These are phyloP conservation scores for Fundulus diaphanus DNA, from an alignment of 2,797 vertebrate genomes.

Conservation along the genomic window DNA sequence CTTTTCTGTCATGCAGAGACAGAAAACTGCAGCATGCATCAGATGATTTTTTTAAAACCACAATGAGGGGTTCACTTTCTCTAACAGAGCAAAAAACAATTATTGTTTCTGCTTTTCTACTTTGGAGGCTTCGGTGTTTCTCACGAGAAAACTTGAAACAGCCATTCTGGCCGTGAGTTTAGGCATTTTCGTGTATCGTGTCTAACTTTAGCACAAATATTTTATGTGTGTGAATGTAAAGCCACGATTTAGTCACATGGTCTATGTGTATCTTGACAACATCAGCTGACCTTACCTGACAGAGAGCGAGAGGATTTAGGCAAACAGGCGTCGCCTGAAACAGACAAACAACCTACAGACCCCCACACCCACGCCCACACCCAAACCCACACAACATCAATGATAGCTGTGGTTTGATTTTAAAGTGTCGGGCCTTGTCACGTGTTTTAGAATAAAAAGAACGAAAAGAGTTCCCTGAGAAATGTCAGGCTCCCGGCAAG, in stretches of 20 bases:
- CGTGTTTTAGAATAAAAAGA: neutral
- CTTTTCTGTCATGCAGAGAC: constrained; percentile 43
- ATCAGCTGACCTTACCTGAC: neutral
- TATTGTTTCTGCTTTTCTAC: neutral
- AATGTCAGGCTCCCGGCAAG: neutral
- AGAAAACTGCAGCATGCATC: constrained; percentile 1
- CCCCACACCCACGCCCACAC: neutral
- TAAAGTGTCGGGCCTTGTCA: neutral
- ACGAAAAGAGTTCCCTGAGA: neutral
- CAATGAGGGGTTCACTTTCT: neutral
- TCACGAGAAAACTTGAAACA: neutral
- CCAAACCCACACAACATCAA: neutral
- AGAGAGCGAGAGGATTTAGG: neutral
- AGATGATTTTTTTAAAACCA: constrained; percentile 9
- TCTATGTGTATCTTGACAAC: neutral
- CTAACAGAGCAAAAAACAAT: constrained; percentile 37
- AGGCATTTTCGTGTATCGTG: neutral
- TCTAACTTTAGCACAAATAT: neutral
- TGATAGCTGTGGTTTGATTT: constrained; percentile 1
- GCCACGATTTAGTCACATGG: neutral
- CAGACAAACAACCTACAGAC: neutral
- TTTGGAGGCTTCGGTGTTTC: neutral
- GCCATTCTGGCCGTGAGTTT: neutral
- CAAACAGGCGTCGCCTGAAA: neutral
- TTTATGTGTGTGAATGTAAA: neutral